Evolutionary conservation across 1,140 invertebrate species (phyloP).

Genomic region (Leptopilina clavipes): DNA sequence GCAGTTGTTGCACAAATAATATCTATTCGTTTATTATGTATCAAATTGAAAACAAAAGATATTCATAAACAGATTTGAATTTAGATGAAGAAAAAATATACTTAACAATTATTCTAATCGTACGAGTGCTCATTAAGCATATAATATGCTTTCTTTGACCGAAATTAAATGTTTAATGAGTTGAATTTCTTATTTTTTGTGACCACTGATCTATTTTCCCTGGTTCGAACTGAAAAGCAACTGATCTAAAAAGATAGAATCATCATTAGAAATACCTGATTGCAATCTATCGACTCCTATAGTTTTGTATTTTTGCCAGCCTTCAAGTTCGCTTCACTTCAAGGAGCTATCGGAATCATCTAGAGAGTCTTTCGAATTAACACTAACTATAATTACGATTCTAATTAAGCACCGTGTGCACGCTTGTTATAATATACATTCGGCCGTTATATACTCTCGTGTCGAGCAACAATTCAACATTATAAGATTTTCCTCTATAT

Average conservation of each 20-base stretch:
- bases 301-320: constrained; percentile 42
- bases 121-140: too few species aligned
- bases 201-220: constrained; percentile 21
- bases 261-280: constrained; percentile 45
- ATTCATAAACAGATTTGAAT: too few species aligned
- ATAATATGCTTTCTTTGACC: neutral
- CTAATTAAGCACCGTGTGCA: constrained; percentile 63
- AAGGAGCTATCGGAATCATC: constrained; percentile 57
- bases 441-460: constrained; percentile 12
- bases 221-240: constrained; percentile 14
- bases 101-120: too few species aligned
- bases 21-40: too few species aligned
- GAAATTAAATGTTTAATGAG: constrained; percentile 41
- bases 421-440: constrained; percentile 25
- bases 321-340: constrained; percentile 56
- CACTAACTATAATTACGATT: constrained; percentile 58
- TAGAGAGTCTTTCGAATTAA: constrained; percentile 63
- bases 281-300: too few species aligned
- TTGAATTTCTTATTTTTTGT: constrained; percentile 37
- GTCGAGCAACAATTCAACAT: neutral
- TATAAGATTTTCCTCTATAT: too few species aligned
- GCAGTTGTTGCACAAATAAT: too few species aligned
- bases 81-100: too few species aligned
- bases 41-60: too few species aligned
- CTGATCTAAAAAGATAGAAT: constrained; percentile 11